Evolutionary conservation across 2,888 invertebrate species (phyloP).

Genomic region (Nymphalis c-album): DNA sequence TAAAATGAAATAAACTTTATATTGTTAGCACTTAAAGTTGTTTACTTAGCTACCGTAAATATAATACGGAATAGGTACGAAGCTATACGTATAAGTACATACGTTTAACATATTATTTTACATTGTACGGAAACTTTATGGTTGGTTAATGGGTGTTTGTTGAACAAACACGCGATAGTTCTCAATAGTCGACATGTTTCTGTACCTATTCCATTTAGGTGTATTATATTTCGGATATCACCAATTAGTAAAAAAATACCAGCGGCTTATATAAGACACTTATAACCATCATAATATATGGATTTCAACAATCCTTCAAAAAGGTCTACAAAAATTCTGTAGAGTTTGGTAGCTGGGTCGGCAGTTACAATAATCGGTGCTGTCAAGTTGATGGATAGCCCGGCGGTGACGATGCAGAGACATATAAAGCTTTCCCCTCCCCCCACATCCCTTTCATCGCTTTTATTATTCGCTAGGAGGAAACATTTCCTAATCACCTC

Average conservation of each 20-base stretch:
- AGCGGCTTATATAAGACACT: background rate
- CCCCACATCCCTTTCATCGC: constrained; percentile 46
- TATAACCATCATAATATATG: constrained; percentile 42
- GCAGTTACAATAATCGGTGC: constrained; percentile 63
- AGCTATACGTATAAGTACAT: no score
- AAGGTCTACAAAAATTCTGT: constrained; percentile 53
- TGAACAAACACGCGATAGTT: no score
- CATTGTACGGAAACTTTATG: no score
- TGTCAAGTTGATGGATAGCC: constrained; percentile 73
- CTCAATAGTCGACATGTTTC: no score
- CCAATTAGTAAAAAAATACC: background rate
- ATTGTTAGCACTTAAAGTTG: background rate
- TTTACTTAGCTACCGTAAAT: background rate
- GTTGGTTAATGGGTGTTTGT: no score
- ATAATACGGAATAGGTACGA: no score
- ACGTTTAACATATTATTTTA: no score
- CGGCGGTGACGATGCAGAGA: constrained; percentile 63
- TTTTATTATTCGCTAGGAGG: constrained; percentile 19
- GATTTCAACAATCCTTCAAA: constrained; percentile 48
- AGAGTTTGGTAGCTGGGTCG: constrained; percentile 49
- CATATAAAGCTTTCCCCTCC: constrained; percentile 44
- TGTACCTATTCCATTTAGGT: no score
- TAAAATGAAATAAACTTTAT: background rate
- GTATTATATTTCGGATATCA: no score
- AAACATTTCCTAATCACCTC: constrained; percentile 25